Evolutionary conservation across 2,113 vertebrate species (phyloP), one percentile per base, ranked within the genome.

Genomic region (Ceratotherium simum): DNA sequence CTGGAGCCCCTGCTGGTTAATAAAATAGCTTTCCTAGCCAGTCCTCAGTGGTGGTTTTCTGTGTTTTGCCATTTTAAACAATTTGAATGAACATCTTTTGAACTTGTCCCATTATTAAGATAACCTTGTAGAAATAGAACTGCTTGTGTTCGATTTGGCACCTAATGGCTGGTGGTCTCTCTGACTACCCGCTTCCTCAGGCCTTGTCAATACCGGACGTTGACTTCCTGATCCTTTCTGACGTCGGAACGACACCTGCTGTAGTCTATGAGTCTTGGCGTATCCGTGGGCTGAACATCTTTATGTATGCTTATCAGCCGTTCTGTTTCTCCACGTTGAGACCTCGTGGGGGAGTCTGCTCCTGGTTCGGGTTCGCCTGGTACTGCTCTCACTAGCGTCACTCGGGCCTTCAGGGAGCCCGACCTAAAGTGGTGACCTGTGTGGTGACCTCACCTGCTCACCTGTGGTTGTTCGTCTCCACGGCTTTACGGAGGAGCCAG

Each of bases 381-480:
- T 3, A 5, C 31, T 25, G 23, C 72, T 39, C 72, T 75, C 25
- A 42, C 36, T 21, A 5, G 73, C 8, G 7, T 31, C 42, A 6
- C 73, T 31, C 3, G 25, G 48, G 48, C 48, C 51, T 54, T 54
- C 51, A 54, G 51, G 51, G 51, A 54, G 51, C 51, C 51, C 13
- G 42, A 42, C 42, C 42, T 42, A 5, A 42, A 42, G 42, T 42
- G 42, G 42, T 42, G 42, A 42, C 42, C 42, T 5, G n/a, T 42
- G 3, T 6, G 12, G 2, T 2, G 36, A 36, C 36, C 25, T 39
- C 10, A 7, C 1, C 36, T 20, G 58, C 36, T 20, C n/a, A 29
- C 2, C 36, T 42, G 46, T 8, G 8, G 33, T n/a, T 48, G 5
- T 14, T 23, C 0, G 0, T 72, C 51, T 12, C 20, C 1, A 13